Percentiles rank a stretch among this genome's conserved stretches.
These are phyloP conservation scores for Holacanthella duospinosa DNA, from an alignment of 2,888 invertebrate genomes.

Conservation along the genomic window DNA sequence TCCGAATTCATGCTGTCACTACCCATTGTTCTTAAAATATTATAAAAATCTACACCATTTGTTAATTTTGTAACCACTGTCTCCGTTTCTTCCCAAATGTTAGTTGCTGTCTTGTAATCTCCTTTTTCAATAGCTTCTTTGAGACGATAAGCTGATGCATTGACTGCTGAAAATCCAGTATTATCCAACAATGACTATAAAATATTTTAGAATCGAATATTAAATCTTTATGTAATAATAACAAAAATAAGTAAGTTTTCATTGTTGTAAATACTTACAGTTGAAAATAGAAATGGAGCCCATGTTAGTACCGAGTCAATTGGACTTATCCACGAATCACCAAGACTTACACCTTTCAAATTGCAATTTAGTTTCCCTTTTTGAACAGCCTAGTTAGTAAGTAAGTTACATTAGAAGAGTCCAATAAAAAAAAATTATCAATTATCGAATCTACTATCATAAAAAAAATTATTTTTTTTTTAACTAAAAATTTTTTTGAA, in stretches of 20 bases:
- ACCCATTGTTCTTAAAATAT: slow-evolving; percentile 50
- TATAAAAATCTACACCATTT: slow-evolving; percentile 64
- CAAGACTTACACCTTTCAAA: slow-evolving; percentile 67
- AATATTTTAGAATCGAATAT: background rate
- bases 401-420: slow-evolving; percentile 59
- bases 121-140: slow-evolving; percentile 50
- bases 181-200: slow-evolving; percentile 53
- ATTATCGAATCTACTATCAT: background rate
- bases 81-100: slow-evolving; percentile 57
- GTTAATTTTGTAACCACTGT: slow-evolving; percentile 52
- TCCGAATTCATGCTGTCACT: background rate
- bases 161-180: slow-evolving; percentile 52
- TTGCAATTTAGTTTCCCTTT: slow-evolving; percentile 54
- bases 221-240: background rate
- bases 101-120: slow-evolving; percentile 52
- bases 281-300: slow-evolving; percentile 64
- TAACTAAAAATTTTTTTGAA: background rate
- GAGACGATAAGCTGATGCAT: slow-evolving; percentile 49
- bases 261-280: slow-evolving; percentile 46
- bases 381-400: slow-evolving; percentile 10
- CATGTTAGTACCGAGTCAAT: slow-evolving; percentile 72
- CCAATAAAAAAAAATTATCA: slow-evolving; percentile 20
- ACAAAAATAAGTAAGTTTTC: background rate
- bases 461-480: background rate
- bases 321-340: slow-evolving; percentile 83